Conservation (phyloP, 2,113 vertebrate genomes). For the Suricata suricatta region DNA sequence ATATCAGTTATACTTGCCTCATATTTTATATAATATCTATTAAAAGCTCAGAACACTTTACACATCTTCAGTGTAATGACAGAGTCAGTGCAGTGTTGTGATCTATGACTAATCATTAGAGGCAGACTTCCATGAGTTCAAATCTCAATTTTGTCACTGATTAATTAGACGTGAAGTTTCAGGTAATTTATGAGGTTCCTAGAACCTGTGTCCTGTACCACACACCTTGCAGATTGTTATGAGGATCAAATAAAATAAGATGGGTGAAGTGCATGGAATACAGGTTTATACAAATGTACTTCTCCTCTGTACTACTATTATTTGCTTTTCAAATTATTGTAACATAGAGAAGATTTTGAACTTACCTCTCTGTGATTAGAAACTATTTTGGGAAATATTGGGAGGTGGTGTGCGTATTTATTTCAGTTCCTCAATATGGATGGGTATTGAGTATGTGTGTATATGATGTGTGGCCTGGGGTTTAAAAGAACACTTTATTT, state of each 20-base stretch:
- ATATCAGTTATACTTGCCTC: neutral
- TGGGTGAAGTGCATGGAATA: neutral
- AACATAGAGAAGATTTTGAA: neutral
- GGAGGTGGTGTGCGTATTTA: neutral
- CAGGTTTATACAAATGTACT: neutral
- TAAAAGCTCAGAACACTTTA: neutral
- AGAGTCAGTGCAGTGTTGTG: neutral
- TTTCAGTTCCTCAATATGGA: neutral
- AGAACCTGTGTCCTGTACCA: neutral
- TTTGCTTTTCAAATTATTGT: conserved; percentile 31
- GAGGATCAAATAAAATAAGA: neutral
- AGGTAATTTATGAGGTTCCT: conserved; percentile 32
- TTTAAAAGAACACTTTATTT: conserved; percentile 50
- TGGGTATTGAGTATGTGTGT: neutral
- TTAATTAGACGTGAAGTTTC: conserved; percentile 30
- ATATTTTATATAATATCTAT: neutral
- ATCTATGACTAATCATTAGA: neutral
- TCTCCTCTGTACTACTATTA: neutral
- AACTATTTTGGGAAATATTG: neutral
- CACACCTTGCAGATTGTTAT: neutral
- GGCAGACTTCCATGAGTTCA: neutral
- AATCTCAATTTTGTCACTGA: neutral
- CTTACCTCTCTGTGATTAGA: conserved; percentile 19
- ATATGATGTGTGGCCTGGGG: neutral
- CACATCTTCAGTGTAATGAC: neutral